Percentiles rank a stretch among this genome's conserved stretches.
Evolutionary conservation across 2,888 invertebrate species (phyloP).

Genomic region (Phymatocera aterrima): DNA sequence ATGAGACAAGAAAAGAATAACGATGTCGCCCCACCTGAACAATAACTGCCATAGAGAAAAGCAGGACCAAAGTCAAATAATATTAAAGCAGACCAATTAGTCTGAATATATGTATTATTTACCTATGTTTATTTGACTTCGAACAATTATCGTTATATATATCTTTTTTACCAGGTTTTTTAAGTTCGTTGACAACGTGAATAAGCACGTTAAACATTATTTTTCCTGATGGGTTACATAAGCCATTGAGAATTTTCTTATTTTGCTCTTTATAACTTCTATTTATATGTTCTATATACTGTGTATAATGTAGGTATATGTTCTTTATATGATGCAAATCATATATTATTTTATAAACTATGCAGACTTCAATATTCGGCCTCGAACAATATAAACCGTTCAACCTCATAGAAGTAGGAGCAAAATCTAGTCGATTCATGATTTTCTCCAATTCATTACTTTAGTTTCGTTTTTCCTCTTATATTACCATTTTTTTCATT

Average conservation of each 20-base stretch:
- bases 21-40: neutral
- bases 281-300: neutral
- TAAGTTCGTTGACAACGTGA: neutral
- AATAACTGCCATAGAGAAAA: neutral
- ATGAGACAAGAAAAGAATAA: neutral
- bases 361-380: too few relatives aligned
- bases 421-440: too few relatives aligned
- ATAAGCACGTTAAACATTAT: neutral
- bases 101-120: neutral
- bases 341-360: too few relatives aligned
- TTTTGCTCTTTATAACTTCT: neutral
- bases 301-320: neutral
- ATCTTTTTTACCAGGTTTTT: neutral
- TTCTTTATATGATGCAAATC: neutral
- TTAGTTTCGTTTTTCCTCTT: neutral
- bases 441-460: neutral
- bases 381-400: too few relatives aligned
- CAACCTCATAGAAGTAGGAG: too few relatives aligned
- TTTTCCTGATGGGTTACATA: neutral
- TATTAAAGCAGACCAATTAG: neutral
- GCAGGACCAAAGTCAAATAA: neutral
- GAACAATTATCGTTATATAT: neutral
- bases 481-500: too few relatives aligned
- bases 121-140: neutral
- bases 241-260: neutral